These are phyloP conservation scores for Buphagus erythrorhynchus DNA, from an alignment of 2,797 vertebrate genomes.

Conservation along the genomic window DNA sequence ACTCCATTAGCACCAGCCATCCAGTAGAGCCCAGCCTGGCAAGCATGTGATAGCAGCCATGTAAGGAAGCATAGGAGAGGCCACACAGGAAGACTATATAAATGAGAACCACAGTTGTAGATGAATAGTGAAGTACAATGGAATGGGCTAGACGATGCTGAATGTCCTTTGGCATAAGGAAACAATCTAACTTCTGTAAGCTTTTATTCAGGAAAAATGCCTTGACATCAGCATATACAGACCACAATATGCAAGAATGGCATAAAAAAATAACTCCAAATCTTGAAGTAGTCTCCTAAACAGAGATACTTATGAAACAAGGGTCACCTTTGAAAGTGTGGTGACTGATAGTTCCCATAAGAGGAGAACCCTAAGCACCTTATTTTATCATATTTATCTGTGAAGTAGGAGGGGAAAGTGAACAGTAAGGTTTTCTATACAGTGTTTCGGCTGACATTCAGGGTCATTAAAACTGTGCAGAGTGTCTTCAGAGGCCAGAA, in stretches of 20 bases:
- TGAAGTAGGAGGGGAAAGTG: neutral
- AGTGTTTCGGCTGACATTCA: neutral
- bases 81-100: constrained; percentile 52
- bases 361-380: neutral
- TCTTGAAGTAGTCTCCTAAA: neutral
- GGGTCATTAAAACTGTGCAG: neutral
- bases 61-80: constrained; percentile 16
- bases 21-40: neutral
- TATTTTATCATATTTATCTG: neutral
- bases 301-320: neutral
- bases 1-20: neutral
- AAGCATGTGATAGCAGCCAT: constrained; percentile 6
- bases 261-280: neutral
- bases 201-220: constrained; percentile 21
- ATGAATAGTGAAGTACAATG: constrained; percentile 19
- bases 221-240: constrained; percentile 7
- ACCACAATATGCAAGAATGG: neutral
- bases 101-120: constrained; percentile 32
- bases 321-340: neutral
- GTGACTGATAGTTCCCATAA: neutral
- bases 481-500: neutral
- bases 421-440: neutral
- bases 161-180: constrained; percentile 28
- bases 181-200: constrained; percentile 43
- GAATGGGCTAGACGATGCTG: neutral